phyloP scores from a whole-genome alignment of 64 coral and sea anemone species.

The Trachythela sp. region DNA sequence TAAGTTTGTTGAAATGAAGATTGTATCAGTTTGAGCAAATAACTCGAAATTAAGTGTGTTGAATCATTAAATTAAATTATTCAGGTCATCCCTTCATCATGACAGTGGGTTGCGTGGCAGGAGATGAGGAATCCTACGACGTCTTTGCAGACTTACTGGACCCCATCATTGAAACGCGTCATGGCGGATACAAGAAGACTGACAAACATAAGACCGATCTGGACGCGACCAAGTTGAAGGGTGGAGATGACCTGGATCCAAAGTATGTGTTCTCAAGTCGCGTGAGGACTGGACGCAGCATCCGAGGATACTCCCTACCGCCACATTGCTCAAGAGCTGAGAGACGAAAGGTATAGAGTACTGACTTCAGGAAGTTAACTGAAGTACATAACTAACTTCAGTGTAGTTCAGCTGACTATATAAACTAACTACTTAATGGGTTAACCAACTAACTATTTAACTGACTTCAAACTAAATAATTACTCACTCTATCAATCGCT shows the following conservation, averaged over 20 bases:
- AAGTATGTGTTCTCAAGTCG: background rate
- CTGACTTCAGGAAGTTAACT: background rate
- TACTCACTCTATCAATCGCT: too few species aligned
- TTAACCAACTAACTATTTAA: too few species aligned
- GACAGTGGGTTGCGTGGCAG: constrained; percentile 7
- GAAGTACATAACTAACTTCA: too few species aligned
- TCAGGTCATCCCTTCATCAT: constrained; percentile 18
- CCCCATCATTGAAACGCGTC: background rate
- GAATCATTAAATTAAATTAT: too few species aligned
- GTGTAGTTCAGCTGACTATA: too few species aligned
- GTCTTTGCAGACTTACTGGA: background rate
- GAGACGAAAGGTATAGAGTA: background rate
- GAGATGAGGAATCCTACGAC: background rate
- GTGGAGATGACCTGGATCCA: background rate
- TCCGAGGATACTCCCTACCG: constrained; percentile 5
- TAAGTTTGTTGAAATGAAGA: too few species aligned
- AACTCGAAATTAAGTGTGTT: too few species aligned
- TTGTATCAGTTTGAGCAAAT: too few species aligned
- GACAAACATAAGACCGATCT: constrained; percentile 19
- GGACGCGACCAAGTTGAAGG: background rate
- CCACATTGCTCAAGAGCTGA: constrained; percentile 17
- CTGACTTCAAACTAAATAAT: too few species aligned
- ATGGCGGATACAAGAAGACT: background rate
- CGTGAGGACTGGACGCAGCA: constrained; percentile 5
- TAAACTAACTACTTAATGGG: too few species aligned